A percentile compares a stretch with the other conserved stretches of the same genome.
Conservation (phyloP, 2,113 vertebrate genomes). For the Cettia cetti region DNA sequence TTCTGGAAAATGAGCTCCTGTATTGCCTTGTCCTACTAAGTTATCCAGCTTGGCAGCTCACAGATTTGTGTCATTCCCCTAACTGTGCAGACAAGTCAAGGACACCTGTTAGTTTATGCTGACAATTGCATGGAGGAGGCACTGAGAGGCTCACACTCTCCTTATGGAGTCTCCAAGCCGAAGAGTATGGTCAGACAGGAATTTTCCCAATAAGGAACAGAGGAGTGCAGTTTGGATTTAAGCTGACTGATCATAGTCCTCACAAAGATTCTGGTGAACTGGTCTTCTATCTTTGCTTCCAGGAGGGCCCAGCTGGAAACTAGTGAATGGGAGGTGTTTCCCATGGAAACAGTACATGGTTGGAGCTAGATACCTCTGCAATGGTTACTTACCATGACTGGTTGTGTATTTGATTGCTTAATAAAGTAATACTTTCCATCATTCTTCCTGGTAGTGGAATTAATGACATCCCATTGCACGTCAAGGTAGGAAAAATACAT, state of each 20-base stretch:
- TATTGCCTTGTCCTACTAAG: background rate
- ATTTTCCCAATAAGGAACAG: background rate
- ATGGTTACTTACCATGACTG: background rate
- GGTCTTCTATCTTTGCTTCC: background rate
- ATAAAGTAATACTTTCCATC: background rate
- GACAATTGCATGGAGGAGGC: background rate
- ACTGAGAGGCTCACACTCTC: rapidly evolving
- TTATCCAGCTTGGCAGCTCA: background rate
- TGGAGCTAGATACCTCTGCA: background rate
- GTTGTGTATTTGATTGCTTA: background rate
- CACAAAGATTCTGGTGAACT: background rate
- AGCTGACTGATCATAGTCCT: background rate
- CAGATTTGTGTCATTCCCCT: background rate
- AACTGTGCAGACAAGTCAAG: background rate
- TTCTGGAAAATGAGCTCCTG: background rate
- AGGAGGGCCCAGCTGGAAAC: background rate
- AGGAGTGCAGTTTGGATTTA: background rate
- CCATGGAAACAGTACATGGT: rapidly evolving
- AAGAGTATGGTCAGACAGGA: background rate
- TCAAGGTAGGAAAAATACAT: background rate
- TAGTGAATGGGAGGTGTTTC: background rate
- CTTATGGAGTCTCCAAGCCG: background rate
- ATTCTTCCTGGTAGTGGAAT: background rate
- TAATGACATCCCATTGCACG: background rate
- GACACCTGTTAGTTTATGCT: background rate